These are phyloP conservation scores for Drosophila nigrodunni DNA, from an alignment of 1,140 invertebrate genomes.

Conservation along the genomic window DNA sequence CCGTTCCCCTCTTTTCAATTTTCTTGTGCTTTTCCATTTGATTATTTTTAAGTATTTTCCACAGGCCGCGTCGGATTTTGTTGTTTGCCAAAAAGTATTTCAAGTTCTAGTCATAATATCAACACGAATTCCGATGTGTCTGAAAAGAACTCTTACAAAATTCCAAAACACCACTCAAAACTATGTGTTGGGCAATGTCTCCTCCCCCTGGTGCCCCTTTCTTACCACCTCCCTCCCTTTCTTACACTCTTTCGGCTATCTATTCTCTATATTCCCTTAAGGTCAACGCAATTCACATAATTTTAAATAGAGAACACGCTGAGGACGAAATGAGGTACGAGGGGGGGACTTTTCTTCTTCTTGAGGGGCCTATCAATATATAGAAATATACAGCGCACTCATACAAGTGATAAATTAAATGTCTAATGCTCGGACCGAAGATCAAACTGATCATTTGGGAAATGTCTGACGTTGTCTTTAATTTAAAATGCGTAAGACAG, in stretches of 20 bases:
- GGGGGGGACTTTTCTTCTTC: slow-evolving; percentile 36
- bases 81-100: slow-evolving; percentile 42
- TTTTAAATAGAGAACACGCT: slow-evolving; percentile 22
- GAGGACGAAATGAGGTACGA: slow-evolving; percentile 19
- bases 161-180: slow-evolving; percentile 42
- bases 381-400: not conserved
- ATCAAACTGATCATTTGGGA: slow-evolving; percentile 39
- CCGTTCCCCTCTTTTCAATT: not conserved
- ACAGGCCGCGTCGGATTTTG: slow-evolving; percentile 4
- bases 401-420: slow-evolving; percentile 70
- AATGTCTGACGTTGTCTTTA: slow-evolving; percentile 35
- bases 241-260: slow-evolving; percentile 51
- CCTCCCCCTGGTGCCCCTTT: not conserved
- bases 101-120: slow-evolving; percentile 32
- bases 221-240: slow-evolving; percentile 18
- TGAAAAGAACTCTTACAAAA: slow-evolving; percentile 43
- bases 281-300: slow-evolving; percentile 37
- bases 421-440: slow-evolving; percentile 57
- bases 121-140: slow-evolving; percentile 32
- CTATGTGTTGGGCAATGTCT: slow-evolving; percentile 35
- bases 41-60: slow-evolving; percentile 37
- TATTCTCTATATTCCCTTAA: slow-evolving; percentile 42
- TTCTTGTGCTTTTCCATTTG: not conserved
- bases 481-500: slow-evolving; percentile 68
- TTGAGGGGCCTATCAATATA: slow-evolving; percentile 22